Percentiles rank a stretch among this genome's conserved stretches.
Conservation (phyloP, 2,113 vertebrate species). For the Pygoscelis antarcticus region DNA sequence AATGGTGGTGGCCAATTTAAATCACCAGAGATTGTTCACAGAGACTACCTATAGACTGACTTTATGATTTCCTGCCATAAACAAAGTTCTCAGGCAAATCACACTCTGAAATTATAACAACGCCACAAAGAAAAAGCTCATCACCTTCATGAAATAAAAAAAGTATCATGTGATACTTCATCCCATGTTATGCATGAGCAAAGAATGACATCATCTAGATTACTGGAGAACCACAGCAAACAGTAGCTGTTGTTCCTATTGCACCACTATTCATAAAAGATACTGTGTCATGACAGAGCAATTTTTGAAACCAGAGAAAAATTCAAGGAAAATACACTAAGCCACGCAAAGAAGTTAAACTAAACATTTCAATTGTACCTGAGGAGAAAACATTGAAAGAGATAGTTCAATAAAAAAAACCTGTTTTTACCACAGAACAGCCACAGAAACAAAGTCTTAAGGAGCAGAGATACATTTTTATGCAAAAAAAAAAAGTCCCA, state of each 20-base stretch:
- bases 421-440: not conserved
- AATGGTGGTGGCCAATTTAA: not conserved
- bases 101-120: not conserved
- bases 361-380: not conserved
- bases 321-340: not conserved
- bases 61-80: not conserved
- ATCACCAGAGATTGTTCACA: not conserved
- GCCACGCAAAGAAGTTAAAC: too few relatives aligned
- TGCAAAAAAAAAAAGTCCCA: not conserved
- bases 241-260: not conserved
- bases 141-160: not conserved
- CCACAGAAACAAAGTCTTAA: not conserved
- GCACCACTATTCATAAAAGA: not conserved
- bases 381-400: not conserved
- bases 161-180: not conserved
- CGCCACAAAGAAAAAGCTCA: not conserved
- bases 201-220: not conserved
- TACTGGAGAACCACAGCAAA: not conserved
- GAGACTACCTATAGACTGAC: not conserved
- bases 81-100: not conserved
- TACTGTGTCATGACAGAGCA: not conserved
- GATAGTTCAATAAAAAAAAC: not conserved
- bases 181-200: not conserved
- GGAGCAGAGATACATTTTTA: fast-evolving
- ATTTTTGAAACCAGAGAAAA: not conserved